Evolutionary conservation across 2,113 vertebrate genomes (phyloP).

Genomic region (Tragelaphus strepsiceros): DNA sequence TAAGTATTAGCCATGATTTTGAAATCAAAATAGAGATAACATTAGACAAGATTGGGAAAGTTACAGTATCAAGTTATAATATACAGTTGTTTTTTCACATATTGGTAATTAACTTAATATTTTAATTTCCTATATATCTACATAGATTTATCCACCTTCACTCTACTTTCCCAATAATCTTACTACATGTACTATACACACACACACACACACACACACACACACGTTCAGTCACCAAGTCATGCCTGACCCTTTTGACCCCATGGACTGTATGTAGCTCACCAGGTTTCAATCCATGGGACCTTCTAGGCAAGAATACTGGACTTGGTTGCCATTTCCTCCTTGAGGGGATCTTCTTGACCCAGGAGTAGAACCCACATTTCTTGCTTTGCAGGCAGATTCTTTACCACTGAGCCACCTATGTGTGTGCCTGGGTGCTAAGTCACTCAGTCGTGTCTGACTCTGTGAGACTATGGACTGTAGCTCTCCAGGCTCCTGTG

Average conservation of each 20-base stretch:
- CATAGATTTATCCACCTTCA: not conserved
- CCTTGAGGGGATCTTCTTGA: not conserved
- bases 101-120: not conserved
- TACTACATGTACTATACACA: not conserved
- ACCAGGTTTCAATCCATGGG: not conserved
- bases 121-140: not conserved
- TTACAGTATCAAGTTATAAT: not conserved
- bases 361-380: not conserved
- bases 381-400: not conserved
- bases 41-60: not conserved
- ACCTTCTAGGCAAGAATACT: not conserved
- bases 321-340: not conserved
- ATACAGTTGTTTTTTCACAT: not conserved
- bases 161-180: not conserved
- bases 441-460: not conserved
- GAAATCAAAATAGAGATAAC: conserved; percentile 10
- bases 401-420: not conserved
- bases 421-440: not conserved
- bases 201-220: too few relatives aligned
- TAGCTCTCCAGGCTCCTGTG: not conserved
- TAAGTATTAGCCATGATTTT: not conserved
- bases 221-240: not conserved
- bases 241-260: not conserved
- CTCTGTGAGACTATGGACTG: not conserved
- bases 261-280: not conserved